These are phyloP conservation scores for Xyrichtys novacula DNA, from an alignment of 2,797 vertebrate species.

Conservation along the genomic window DNA sequence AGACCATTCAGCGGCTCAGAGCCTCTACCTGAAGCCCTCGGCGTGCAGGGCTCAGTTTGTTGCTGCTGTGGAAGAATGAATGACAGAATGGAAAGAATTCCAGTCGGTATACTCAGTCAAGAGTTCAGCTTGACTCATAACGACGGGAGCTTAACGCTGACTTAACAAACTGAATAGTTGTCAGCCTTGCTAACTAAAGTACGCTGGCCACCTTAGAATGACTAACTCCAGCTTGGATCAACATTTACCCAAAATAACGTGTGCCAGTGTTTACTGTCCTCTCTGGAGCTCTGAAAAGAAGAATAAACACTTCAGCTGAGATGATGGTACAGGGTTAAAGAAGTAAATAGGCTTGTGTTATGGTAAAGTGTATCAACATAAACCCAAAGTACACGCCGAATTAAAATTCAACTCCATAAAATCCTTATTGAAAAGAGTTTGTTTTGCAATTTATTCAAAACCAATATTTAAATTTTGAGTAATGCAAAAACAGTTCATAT, in stretches of 20 bases:
- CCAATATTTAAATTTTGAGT: too few species aligned
- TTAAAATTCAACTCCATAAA: too few species aligned
- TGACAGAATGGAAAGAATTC: slow-evolving; percentile 71
- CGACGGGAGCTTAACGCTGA: slow-evolving; percentile 72
- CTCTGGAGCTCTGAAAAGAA: slow-evolving; percentile 47
- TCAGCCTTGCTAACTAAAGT: slow-evolving; percentile 60
- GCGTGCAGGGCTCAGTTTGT: slow-evolving; percentile 51
- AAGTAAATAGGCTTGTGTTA: slow-evolving; percentile 22
- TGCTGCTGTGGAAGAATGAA: slow-evolving; percentile 64
- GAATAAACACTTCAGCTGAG: slow-evolving; percentile 49
- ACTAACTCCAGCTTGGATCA: slow-evolving; percentile 50
- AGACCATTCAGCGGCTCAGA: slow-evolving; percentile 55
- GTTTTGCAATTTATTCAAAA: too few species aligned
- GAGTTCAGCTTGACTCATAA: slow-evolving; percentile 78
- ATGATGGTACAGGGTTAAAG: slow-evolving; percentile 22
- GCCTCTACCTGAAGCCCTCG: slow-evolving; percentile 65
- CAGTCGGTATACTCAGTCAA: slow-evolving; percentile 69
- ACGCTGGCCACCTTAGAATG: slow-evolving; percentile 51
- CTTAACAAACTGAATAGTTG: slow-evolving; percentile 78
- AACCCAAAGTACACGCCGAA: too few species aligned
- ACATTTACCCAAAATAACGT: slow-evolving; percentile 59
- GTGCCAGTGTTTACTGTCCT: slow-evolving; percentile 67
- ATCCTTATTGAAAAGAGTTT: too few species aligned
- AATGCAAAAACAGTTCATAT: too few species aligned
- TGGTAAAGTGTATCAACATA: not conserved